These are phyloP conservation scores for Zaprionus africanus DNA, from an alignment of 1,140 invertebrate species.

Conservation along the genomic window DNA sequence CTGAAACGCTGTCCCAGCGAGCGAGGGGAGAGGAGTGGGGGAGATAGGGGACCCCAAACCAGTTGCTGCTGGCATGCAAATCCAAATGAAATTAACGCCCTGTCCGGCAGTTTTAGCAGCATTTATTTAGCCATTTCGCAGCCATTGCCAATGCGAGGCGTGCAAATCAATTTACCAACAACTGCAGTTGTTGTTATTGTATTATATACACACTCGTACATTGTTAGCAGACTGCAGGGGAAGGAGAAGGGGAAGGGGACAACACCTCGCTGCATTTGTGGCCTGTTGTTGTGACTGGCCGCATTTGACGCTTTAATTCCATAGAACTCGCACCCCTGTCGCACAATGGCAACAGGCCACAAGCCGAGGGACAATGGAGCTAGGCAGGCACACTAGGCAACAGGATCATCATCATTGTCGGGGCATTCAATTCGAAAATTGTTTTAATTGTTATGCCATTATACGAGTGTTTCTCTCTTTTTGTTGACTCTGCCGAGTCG, in stretches of 20 bases:
- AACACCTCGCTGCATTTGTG: conserved; percentile 29
- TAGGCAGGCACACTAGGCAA: conserved; percentile 21
- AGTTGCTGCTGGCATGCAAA: conserved; percentile 50
- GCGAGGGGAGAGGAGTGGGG: not conserved
- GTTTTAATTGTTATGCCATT: conserved; percentile 72
- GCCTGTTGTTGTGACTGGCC: conserved; percentile 71
- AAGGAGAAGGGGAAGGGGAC: not conserved
- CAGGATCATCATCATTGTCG: conserved; percentile 42
- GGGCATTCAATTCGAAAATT: conserved; percentile 70
- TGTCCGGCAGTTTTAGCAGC: conserved; percentile 72
- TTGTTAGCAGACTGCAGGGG: not conserved
- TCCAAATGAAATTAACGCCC: conserved; percentile 79
- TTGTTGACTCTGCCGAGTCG: conserved; percentile 60
- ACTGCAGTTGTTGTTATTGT: conserved; percentile 9
- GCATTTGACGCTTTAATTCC: conserved; percentile 80
- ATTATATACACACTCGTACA: not conserved
- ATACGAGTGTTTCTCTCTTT: conserved; percentile 56
- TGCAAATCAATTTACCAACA: conserved; percentile 67
- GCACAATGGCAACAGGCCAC: conserved; percentile 1
- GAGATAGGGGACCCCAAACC: not conserved
- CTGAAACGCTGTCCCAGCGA: conserved; percentile 55
- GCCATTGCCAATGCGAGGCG: conserved; percentile 54
- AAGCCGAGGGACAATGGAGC: conserved; percentile 20
- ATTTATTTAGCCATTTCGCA: conserved; percentile 66
- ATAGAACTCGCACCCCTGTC: conserved; percentile 54